Percentiles rank a stretch among this genome's conserved stretches.
Conservation (phyloP, 2,888 invertebrate genomes). For the Andrena bucephala region DNA sequence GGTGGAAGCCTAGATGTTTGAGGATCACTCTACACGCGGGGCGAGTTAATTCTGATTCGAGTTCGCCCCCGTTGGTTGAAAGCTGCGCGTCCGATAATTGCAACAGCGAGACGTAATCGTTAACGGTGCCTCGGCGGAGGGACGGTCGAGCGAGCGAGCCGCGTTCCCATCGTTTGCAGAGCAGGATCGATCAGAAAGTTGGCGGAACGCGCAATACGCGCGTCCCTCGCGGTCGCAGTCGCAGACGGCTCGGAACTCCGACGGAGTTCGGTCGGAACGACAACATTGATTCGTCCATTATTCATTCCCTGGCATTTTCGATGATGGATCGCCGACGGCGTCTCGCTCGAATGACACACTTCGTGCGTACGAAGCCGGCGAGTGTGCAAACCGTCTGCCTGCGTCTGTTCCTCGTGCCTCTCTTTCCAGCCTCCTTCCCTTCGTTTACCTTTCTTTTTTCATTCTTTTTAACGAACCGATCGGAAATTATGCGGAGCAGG, state of each 20-base stretch:
- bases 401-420: conserved; percentile 6
- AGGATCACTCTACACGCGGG: too few relatives aligned
- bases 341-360: conserved; percentile 66
- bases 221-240: not conserved
- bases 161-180: not conserved
- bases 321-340: conserved; percentile 73
- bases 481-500: conserved; percentile 55
- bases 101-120: not conserved
- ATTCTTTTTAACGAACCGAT: conserved; percentile 40
- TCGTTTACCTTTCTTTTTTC: not conserved
- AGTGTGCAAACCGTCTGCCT: conserved; percentile 22
- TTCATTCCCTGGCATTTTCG: conserved; percentile 71
- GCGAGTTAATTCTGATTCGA: not conserved
- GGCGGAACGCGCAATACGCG: conserved; percentile 9
- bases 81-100: not conserved
- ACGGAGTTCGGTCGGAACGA: conserved; percentile 38
- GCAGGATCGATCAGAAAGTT: conserved; percentile 32
- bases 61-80: not conserved
- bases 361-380: conserved; percentile 44
- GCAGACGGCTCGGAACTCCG: conserved; percentile 10
- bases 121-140: not conserved
- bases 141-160: not conserved
- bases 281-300: conserved; percentile 75
- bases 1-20: too few relatives aligned
- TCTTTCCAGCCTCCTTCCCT: conserved; percentile 5